A percentile compares a stretch with the other conserved stretches of the same genome.
Conservation (phyloP, 1,140 invertebrate species). For the Phocides pigmalion region DNA sequence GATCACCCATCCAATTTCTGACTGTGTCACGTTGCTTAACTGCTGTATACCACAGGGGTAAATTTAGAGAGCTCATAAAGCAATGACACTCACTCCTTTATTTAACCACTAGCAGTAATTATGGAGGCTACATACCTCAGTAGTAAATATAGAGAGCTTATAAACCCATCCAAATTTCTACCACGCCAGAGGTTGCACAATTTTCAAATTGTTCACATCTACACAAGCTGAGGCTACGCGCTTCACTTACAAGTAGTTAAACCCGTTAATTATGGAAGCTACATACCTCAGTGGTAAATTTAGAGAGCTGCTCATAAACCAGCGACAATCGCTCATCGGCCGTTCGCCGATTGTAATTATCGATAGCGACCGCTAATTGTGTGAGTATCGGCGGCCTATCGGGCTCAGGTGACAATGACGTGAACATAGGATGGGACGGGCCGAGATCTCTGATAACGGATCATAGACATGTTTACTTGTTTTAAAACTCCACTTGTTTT, state of each 20-base stretch:
- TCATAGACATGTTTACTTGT: neutral
- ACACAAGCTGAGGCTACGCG: too few relatives aligned
- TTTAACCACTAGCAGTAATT: too few relatives aligned
- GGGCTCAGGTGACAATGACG: conserved; percentile 41
- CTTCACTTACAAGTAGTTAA: neutral
- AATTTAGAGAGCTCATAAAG: too few relatives aligned
- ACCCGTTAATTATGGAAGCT: conserved; percentile 21
- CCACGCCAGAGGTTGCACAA: too few relatives aligned
- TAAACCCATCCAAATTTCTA: too few relatives aligned
- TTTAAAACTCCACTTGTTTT: neutral
- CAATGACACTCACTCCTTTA: too few relatives aligned
- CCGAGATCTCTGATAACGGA: conserved; percentile 7
- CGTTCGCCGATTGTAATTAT: conserved; percentile 63
- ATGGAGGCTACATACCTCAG: too few relatives aligned
- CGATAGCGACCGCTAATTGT: conserved; percentile 67
- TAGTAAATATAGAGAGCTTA: too few relatives aligned
- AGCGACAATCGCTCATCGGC: conserved; percentile 48
- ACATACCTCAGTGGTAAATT: conserved; percentile 27
- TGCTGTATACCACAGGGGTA: too few relatives aligned
- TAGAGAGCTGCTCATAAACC: conserved; percentile 37
- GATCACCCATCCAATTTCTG: too few relatives aligned
- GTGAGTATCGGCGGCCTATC: conserved; percentile 45
- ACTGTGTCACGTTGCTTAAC: too few relatives aligned
- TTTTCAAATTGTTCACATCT: too few relatives aligned
- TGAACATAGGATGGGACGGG: conserved; percentile 20